Evolutionary conservation across 2,888 invertebrate genomes (phyloP).

Genomic region (Cephonodes hylas): DNA sequence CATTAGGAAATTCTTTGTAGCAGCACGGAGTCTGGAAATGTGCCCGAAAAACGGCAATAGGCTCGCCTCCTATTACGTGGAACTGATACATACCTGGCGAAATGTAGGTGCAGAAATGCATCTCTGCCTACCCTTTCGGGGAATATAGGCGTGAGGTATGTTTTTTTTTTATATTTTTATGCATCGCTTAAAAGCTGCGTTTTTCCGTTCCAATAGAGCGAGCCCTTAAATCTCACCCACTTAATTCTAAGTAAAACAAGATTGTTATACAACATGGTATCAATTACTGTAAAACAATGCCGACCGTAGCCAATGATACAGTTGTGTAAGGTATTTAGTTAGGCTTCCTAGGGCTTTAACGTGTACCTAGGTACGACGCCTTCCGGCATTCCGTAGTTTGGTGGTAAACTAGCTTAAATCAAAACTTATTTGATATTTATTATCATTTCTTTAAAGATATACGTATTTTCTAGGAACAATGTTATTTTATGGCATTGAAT

Average conservation of each 20-base stretch:
- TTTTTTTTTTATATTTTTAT: too few relatives aligned
- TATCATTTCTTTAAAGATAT: too few relatives aligned
- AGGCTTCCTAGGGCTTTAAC: not conserved
- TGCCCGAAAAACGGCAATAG: too few relatives aligned
- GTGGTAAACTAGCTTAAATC: not conserved
- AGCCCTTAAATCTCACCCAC: not conserved
- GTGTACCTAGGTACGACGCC: not conserved
- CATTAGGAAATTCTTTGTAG: too few relatives aligned
- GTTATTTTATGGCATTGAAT: too few relatives aligned
- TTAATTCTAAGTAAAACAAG: constrained; percentile 11
- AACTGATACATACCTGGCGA: too few relatives aligned
- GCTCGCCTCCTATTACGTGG: too few relatives aligned
- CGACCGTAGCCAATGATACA: constrained; percentile 1
- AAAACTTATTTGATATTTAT: not conserved
- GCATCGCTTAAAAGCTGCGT: not conserved
- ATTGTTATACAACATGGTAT: constrained; percentile 22
- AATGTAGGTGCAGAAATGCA: too few relatives aligned
- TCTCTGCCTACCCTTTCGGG: too few relatives aligned
- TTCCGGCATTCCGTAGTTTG: not conserved
- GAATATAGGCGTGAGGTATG: too few relatives aligned
- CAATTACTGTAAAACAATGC: constrained; percentile 28
- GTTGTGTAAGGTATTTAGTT: not conserved
- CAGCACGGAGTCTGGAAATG: too few relatives aligned
- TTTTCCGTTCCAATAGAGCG: not conserved
- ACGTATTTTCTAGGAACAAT: too few relatives aligned